Conservation (phyloP, 2,888 invertebrate genomes). For the Caradrina clavipalpis region DNA sequence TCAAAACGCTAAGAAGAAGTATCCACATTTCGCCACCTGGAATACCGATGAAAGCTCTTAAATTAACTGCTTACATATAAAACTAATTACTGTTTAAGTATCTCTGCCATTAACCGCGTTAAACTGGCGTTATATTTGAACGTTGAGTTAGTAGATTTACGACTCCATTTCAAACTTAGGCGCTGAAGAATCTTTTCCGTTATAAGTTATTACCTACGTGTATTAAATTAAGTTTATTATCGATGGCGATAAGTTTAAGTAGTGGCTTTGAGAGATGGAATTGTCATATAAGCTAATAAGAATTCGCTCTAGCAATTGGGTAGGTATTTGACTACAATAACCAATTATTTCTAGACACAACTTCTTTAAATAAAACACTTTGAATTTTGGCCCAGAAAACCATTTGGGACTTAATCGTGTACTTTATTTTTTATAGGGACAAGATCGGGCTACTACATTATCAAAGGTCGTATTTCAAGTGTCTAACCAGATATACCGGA, state of each 20-base stretch:
- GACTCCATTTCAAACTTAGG: conserved; percentile 55
- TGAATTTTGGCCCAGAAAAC: too few relatives aligned
- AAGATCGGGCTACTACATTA: too few relatives aligned
- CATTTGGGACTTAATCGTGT: too few relatives aligned
- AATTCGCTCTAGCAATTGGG: too few relatives aligned
- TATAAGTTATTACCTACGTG: conserved; percentile 9
- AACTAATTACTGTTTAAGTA: conserved; percentile 50
- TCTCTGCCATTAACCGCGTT: conserved; percentile 29
- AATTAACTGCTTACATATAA: conserved; percentile 49
- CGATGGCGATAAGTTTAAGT: conserved; percentile 11
- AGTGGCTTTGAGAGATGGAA: not conserved
- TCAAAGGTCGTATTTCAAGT: too few relatives aligned
- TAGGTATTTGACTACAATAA: too few relatives aligned
- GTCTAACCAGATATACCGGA: too few relatives aligned
- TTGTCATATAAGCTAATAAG: too few relatives aligned
- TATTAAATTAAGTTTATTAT: conserved; percentile 10
- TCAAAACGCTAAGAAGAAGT: too few relatives aligned
- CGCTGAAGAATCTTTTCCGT: conserved; percentile 35
- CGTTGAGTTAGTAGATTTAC: conserved; percentile 65
- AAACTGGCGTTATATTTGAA: conserved; percentile 65
- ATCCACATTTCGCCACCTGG: conserved; percentile 27
- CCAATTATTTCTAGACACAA: too few relatives aligned
- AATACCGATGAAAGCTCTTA: conserved; percentile 16
- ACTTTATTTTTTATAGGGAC: too few relatives aligned
- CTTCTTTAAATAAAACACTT: too few relatives aligned